phyloP scores from a whole-genome alignment of 2,797 vertebrate genomes.

The Cossypha caffra region DNA sequence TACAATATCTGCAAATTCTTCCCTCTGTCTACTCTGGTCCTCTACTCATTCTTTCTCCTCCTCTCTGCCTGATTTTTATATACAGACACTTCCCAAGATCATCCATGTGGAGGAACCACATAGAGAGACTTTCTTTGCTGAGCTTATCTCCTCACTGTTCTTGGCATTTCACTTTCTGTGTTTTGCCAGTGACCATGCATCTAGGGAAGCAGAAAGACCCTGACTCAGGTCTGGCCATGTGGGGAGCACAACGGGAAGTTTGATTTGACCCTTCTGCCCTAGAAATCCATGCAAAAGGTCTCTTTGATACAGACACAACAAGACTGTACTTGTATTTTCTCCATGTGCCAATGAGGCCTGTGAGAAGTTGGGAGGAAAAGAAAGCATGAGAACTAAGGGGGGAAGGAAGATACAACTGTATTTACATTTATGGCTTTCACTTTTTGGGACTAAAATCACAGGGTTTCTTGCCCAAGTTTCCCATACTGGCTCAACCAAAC shows the following conservation, averaged over 20 bases:
- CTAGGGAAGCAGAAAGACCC: neutral
- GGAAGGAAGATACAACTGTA: neutral
- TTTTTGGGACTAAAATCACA: neutral
- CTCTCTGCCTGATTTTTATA: neutral
- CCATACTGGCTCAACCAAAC: neutral
- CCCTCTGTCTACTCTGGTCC: neutral
- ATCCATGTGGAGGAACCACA: neutral
- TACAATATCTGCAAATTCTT: neutral
- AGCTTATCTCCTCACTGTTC: fast-evolving
- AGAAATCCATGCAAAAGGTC: neutral
- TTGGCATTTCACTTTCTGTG: neutral
- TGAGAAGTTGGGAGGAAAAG: neutral
- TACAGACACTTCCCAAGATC: no score
- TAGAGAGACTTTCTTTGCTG: neutral
- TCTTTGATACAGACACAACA: neutral
- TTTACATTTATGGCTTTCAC: neutral
- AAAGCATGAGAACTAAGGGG: fast-evolving
- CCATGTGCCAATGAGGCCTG: neutral
- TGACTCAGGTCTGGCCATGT: fast-evolving
- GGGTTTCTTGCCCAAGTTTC: neutral
- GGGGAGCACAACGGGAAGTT: fast-evolving
- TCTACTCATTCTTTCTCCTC: neutral
- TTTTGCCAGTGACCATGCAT: neutral
- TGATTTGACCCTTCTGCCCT: neutral
- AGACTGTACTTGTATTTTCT: neutral